These are phyloP conservation scores for Leptinotarsa haldemani DNA, from an alignment of 2,888 invertebrate genomes.

Conservation along the genomic window DNA sequence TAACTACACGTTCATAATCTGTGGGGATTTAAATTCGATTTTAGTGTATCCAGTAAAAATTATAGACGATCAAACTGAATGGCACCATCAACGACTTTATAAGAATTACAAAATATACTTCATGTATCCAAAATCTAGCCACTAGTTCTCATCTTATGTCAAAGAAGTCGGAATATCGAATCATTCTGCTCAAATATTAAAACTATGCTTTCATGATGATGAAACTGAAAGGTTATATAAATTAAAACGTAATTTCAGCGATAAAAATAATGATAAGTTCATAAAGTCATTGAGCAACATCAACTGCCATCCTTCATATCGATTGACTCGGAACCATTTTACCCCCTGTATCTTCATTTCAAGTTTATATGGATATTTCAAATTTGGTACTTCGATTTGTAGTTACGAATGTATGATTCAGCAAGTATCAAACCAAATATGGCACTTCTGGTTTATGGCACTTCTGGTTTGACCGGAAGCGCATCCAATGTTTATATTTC, in stretches of 20 bases:
- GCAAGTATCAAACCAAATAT: too few relatives aligned
- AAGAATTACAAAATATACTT: neutral
- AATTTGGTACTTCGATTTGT: too few relatives aligned
- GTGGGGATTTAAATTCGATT: conserved; percentile 18
- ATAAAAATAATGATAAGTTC: neutral
- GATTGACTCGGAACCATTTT: too few relatives aligned
- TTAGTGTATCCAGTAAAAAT: neutral
- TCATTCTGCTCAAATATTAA: neutral
- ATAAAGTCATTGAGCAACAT: neutral
- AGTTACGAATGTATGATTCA: too few relatives aligned
- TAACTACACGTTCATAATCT: neutral
- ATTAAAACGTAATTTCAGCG: neutral
- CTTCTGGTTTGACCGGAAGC: too few relatives aligned
- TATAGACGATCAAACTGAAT: neutral
- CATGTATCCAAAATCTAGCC: neutral
- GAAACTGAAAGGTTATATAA: neutral
- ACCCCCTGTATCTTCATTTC: too few relatives aligned
- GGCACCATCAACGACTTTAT: neutral
- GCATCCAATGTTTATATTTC: too few relatives aligned
- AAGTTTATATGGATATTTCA: too few relatives aligned
- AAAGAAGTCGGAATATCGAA: neutral
- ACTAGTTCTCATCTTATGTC: neutral
- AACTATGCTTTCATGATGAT: too few relatives aligned
- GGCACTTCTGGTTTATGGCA: too few relatives aligned
- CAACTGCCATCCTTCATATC: too few relatives aligned